Percentiles rank a stretch among this genome's conserved stretches.
These are phyloP conservation scores for Heliconius congener DNA, from an alignment of 1,140 invertebrate species.

Conservation along the genomic window DNA sequence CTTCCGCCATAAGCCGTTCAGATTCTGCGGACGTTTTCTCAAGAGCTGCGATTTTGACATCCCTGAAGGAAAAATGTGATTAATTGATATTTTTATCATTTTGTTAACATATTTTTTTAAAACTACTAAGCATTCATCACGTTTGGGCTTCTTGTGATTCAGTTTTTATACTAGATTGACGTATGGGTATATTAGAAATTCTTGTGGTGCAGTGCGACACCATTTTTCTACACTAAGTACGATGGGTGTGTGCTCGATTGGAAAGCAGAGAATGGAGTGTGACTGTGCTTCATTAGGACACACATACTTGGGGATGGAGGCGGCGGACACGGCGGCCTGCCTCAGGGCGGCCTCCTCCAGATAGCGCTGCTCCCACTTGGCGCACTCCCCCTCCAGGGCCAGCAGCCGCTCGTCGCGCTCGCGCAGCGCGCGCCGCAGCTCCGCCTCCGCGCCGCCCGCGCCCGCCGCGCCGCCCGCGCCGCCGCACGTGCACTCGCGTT, in stretches of 20 bases:
- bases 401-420: conserved; percentile 92
- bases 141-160: no score
- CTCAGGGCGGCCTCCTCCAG: conserved; percentile 91
- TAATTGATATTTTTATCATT: not conserved
- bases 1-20: conserved; percentile 93
- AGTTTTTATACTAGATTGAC: no score
- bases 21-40: conserved; percentile 93
- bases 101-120: not conserved
- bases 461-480: conserved; percentile 58
- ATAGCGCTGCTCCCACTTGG: conserved; percentile 94
- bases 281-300: no score
- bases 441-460: conserved; percentile 74
- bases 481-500: conserved; percentile 63
- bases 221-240: no score
- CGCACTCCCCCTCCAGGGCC: conserved; percentile 90
- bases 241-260: no score
- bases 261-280: no score
- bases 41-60: conserved; percentile 92
- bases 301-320: conserved; percentile 89
- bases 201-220: no score
- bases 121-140: no score
- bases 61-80: conserved; percentile 76
- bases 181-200: no score
- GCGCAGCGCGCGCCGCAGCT: conserved; percentile 84
- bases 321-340: conserved; percentile 92